phyloP scores from a whole-genome alignment of 2,888 invertebrate species.

The Lysandra coridon region DNA sequence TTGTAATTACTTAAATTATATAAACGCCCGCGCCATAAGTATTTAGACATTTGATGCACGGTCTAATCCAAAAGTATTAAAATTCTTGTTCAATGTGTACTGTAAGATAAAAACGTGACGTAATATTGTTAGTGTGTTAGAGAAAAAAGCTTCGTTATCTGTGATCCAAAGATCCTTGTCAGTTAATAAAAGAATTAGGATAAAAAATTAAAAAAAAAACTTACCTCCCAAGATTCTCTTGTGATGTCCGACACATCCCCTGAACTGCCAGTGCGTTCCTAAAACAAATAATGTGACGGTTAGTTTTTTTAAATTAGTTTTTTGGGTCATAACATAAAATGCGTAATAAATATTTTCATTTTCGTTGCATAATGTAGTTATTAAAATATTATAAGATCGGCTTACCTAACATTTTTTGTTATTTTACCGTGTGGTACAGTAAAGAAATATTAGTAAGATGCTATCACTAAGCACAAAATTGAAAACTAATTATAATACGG shows the following conservation, averaged over 20 bases:
- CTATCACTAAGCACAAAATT: constrained; percentile 17
- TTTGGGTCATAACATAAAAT: neutral
- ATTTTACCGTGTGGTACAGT: neutral
- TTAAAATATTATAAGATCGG: neutral
- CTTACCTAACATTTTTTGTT: neutral
- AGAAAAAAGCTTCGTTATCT: constrained; percentile 54
- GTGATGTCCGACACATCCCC: constrained; percentile 90
- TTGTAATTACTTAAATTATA: neutral
- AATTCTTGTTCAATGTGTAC: constrained; percentile 70
- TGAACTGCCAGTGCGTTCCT: constrained; percentile 83
- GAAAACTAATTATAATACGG: constrained; percentile 24
- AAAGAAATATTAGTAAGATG: neutral
- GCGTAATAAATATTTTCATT: neutral
- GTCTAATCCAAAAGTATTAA: constrained; percentile 36
- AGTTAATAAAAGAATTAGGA: constrained; percentile 39
- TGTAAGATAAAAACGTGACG: constrained; percentile 67
- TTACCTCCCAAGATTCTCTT: constrained; percentile 96
- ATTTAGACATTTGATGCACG: neutral
- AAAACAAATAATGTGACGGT: constrained; percentile 43
- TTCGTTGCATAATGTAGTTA: neutral
- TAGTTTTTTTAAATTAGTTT: neutral
- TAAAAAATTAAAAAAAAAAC: constrained; percentile 53
- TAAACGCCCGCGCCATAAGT: neutral
- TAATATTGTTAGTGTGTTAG: constrained; percentile 59
- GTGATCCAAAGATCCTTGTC: constrained; percentile 45